phyloP scores from a whole-genome alignment of 2,113 vertebrate genomes.

The Centrocercus urophasianus region DNA sequence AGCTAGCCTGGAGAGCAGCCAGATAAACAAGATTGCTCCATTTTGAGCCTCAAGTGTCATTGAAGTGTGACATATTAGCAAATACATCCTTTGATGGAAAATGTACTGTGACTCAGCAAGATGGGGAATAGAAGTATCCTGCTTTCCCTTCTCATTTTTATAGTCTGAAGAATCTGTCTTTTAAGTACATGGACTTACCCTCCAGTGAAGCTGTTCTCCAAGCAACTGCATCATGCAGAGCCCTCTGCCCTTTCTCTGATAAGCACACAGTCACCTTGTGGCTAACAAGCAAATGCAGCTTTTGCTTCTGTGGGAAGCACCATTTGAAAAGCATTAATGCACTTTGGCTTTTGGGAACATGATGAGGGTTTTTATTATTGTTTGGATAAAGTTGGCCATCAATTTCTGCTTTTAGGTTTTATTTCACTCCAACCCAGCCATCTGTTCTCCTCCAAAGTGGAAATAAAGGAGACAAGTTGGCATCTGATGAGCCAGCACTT shows the following conservation, averaged over 20 bases:
- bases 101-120: conserved; percentile 32
- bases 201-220: neutral
- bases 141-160: neutral
- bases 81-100: neutral
- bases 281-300: neutral
- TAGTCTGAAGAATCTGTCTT: neutral
- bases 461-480: neutral
- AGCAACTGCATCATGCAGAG: neutral
- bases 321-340: neutral
- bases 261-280: conserved; percentile 8
- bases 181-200: neutral
- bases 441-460: neutral
- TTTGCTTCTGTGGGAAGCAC: neutral
- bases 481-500: neutral
- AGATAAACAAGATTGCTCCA: conserved; percentile 3
- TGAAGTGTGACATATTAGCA: conserved; percentile 28
- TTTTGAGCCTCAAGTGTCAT: conserved; percentile 9
- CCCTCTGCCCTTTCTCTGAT: neutral
- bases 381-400: neutral
- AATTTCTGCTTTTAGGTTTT: neutral
- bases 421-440: conserved; percentile 16
- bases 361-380: neutral
- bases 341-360: neutral
- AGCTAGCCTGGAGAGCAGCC: conserved; percentile 16
- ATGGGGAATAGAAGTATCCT: neutral